phyloP scores from a whole-genome alignment of 2,888 invertebrate genomes.

The Aethes cnicana region DNA sequence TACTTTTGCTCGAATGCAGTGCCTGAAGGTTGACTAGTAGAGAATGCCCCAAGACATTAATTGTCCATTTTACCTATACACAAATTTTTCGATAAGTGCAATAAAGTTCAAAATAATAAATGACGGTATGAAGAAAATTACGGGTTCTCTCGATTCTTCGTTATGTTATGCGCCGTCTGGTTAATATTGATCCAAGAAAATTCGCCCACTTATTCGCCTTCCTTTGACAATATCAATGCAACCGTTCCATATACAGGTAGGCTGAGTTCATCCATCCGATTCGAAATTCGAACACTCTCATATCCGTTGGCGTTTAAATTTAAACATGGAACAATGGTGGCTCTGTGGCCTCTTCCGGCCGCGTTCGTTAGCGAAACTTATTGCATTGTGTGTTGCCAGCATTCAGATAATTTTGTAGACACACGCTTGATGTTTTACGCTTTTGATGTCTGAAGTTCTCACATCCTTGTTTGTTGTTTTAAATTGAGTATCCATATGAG shows the following conservation, averaged over 20 bases:
- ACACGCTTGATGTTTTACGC: neutral
- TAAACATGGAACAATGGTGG: slow-evolving; percentile 45
- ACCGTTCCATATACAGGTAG: neutral
- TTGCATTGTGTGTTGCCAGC: slow-evolving; percentile 17
- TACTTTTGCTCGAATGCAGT: no score
- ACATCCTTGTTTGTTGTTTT: no score
- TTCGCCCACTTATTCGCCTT: neutral
- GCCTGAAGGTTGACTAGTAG: no score
- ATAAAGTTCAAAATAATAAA: no score
- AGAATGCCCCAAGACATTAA: no score
- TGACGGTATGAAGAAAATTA: no score
- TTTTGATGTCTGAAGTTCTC: slow-evolving; percentile 1
- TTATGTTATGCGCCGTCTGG: no score
- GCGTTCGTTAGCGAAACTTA: slow-evolving; percentile 23
- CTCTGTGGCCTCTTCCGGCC: slow-evolving; percentile 36
- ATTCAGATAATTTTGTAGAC: slow-evolving; percentile 7
- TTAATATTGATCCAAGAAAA: neutral
- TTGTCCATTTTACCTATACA: no score
- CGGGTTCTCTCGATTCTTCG: no score
- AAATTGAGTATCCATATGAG: no score
- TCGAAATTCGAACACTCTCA: slow-evolving; percentile 30
- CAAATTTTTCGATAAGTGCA: no score
- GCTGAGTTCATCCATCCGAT: slow-evolving; percentile 10
- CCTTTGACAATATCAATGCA: neutral
- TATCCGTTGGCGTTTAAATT: slow-evolving; percentile 44